Evolutionary conservation across 2,797 vertebrate genomes (phyloP), one percentile per base, ranked within the genome.

Genomic region (Odontamblyopus rebecca): DNA sequence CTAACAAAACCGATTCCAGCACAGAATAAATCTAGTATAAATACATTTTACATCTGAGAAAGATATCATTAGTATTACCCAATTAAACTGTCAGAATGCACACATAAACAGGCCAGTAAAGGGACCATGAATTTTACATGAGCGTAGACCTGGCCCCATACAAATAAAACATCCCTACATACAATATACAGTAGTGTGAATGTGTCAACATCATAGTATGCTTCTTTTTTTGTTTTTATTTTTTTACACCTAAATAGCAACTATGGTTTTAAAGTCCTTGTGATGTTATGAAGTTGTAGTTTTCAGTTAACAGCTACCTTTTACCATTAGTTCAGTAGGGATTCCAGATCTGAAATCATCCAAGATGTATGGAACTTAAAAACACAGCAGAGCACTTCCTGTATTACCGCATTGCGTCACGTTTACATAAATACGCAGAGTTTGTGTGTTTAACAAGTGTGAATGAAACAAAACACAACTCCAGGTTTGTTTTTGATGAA

Each of bases 31-130:
- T 38, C 35, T 2, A 57, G 23, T 13, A 26, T 26, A n/a, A 26
- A 26, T 26, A 48, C 8, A 66, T 51, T 27, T 50, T 66, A 48
- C 44, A 18, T 27, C 26, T 29, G 15, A 18, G 35, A 51, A 51
- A 8, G 50, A 23, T 27, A 27, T 50, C 56, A 59, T 59, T 5
- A 59, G 23, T 48, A 29, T 23, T 44, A n/a, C 23, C 7, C n/a
- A 65, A 29, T 65, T 50, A 50, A 48, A 48, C 38, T 65, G 63
- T 65, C 38, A 7, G 23, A 27, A 48, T 16, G 63, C 63, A 50
- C 63, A 50, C 61, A 62, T 62, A 35, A 38, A 61, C 62, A 50
- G 63, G 23, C 38, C 23, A 29, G 38, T 29, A 51, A 66, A 66
- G 64, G 2, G 15, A 30, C 26, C 26, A 51, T 66, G 44, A 66